A percentile compares a stretch with the other conserved stretches of the same genome.
These are phyloP conservation scores for Cherax destructor DNA, from an alignment of 1,140 invertebrate genomes.

Conservation along the genomic window DNA sequence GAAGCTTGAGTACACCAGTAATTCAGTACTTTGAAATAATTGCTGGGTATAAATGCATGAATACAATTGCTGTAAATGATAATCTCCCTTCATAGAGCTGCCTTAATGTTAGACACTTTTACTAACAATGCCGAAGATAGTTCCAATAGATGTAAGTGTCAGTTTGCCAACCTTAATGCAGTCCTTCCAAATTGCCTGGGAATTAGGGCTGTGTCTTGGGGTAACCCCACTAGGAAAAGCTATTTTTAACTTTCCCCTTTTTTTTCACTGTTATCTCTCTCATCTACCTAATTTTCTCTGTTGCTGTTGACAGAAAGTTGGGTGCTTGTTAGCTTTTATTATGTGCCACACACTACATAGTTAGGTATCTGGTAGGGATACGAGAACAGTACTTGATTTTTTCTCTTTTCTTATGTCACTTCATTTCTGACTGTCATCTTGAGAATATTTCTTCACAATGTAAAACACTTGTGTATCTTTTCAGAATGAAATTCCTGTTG, in stretches of 20 bases:
- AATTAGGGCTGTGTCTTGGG: conserved; percentile 10
- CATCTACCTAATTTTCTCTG: too few species aligned
- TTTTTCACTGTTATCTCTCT: too few species aligned
- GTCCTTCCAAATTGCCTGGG: conserved; percentile 42
- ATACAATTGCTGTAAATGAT: not conserved
- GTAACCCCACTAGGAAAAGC: not conserved
- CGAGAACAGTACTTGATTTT: not conserved
- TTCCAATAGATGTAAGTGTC: conserved; percentile 27
- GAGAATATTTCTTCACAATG: too few species aligned
- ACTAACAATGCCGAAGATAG: conserved; percentile 60
- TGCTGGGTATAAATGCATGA: not conserved
- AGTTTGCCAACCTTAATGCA: conserved; percentile 37
- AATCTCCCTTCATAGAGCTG: conserved; percentile 49
- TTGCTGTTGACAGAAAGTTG: too few species aligned
- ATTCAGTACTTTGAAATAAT: not conserved
- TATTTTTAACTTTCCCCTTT: not conserved
- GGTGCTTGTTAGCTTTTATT: too few species aligned
- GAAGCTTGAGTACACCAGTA: not conserved
- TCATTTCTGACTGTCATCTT: not conserved
- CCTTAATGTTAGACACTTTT: conserved; percentile 58
- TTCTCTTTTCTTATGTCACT: not conserved
- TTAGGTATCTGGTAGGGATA: too few species aligned
- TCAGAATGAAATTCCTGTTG: too few species aligned
- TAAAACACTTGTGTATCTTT: too few species aligned
- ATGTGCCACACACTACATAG: too few species aligned